These are phyloP conservation scores for Podocnemis expansa DNA, from an alignment of 2,113 vertebrate species.

Conservation along the genomic window DNA sequence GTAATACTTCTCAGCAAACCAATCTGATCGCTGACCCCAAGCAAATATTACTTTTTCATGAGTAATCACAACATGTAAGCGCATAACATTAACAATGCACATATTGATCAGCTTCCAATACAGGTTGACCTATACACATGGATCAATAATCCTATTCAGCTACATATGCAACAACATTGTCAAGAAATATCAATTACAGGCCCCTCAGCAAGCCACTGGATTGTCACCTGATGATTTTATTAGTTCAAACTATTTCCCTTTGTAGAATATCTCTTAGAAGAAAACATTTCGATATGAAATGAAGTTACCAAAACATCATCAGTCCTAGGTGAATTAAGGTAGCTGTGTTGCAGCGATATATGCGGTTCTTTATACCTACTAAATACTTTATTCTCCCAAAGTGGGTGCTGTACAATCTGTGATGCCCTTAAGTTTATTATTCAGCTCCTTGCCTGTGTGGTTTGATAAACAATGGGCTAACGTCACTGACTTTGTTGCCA, in stretches of 20 bases:
- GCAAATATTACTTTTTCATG: neutral
- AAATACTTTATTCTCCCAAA: neutral
- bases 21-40: neutral
- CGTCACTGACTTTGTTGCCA: neutral
- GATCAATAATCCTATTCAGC: neutral
- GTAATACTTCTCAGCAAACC: neutral
- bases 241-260: neutral
- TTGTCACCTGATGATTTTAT: neutral
- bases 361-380: neutral
- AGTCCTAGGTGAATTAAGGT: neutral
- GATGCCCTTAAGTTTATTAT: neutral
- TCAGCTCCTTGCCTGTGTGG: fast-evolving
- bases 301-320: neutral
- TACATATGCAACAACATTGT: neutral
- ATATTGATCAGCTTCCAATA: neutral
- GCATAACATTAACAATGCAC: neutral
- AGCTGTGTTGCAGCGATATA: neutral
- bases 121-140: neutral
- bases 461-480: neutral
- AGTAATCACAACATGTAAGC: neutral
- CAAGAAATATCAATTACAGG: neutral
- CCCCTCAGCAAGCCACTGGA: neutral
- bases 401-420: neutral
- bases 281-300: neutral
- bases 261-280: neutral